Base-by-base conservation (phyloP, 2,888 invertebrate species). In the Drosophila kanekoi region DNA sequence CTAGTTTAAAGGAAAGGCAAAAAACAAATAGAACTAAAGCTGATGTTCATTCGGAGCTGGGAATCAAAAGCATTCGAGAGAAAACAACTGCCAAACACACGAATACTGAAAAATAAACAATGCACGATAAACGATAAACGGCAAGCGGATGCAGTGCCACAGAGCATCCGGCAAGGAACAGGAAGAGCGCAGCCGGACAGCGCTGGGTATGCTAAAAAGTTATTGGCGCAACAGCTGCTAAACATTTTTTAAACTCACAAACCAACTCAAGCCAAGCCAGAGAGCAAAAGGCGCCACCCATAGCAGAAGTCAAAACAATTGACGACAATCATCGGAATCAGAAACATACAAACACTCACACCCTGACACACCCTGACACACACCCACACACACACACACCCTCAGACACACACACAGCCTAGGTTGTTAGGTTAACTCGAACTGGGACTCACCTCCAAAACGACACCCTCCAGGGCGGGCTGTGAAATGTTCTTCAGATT, bases 401-500 rank as follows among this genome's bases (percentile, higher is more conserved):
- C 9, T 14, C 20, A 16, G 16, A 5, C n/a, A 45, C 11, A 35
- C 14, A 41, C 43, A 43, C 20, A 49, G 16, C 20, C 14, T 23
- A n/a, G 35, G 59, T 33, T 48, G 33, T 35, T 48, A 62, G 14
- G 28, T 32, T 13, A 9, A 40, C 28, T 23, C 38, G 51, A 56
- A 38, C 14, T 16, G 43, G 32, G 28, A 89, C 90, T 92, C 83
- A 94, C 94, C 91, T 93, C 94, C 79, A 94, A 93, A 8, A 94
- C 93, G 20, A 94, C 93, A 28, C 93, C 93, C 88, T 92, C 92
- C 58, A 93, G 87, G 38, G 93, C 92, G 4, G 94, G 94, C 65
- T 95, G 94, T 0, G 94, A 94, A 83, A 94, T 94, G 81, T 94
- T 94, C 90, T 94, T 94, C 84, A 93, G 93, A 72, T 92, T 92